These are phyloP conservation scores for Nasonovia ribisnigri DNA, from an alignment of 2,888 invertebrate genomes.

Conservation along the genomic window DNA sequence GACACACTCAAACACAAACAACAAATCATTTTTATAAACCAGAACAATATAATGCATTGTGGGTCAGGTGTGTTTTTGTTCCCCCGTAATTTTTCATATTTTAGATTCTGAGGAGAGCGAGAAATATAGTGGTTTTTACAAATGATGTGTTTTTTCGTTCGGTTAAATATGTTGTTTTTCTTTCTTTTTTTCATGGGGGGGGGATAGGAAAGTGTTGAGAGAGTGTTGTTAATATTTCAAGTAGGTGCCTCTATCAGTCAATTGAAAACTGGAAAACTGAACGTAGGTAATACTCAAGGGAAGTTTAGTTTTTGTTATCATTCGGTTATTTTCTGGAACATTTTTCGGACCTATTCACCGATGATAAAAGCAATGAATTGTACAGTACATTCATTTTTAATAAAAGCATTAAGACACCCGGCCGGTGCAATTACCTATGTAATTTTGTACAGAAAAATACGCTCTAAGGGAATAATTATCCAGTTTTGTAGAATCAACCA, in stretches of 20 bases:
- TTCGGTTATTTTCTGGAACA: neutral
- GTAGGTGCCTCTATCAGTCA: neutral
- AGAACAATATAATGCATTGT: constrained; percentile 41
- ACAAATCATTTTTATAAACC: constrained; percentile 46
- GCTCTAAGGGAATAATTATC: no score
- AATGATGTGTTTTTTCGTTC: neutral
- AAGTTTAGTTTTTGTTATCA: neutral
- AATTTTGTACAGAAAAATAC: no score
- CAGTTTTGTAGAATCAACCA: no score
- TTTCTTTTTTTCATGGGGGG: neutral
- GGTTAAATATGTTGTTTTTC: neutral
- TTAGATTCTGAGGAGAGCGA: neutral
- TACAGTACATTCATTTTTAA: neutral
- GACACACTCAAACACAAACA: constrained; percentile 13
- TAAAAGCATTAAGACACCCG: no score
- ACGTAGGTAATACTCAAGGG: neutral
- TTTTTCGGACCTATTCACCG: neutral
- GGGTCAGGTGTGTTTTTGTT: neutral
- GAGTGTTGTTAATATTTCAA: neutral
- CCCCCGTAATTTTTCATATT: constrained; percentile 7
- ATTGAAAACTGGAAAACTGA: neutral
- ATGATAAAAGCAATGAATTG: neutral
- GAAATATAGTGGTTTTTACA: constrained; percentile 18
- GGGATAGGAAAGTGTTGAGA: no score
- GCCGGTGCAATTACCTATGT: no score